Evolutionary conservation across 2,888 invertebrate genomes (phyloP).

Genomic region (Phortica magna): DNA sequence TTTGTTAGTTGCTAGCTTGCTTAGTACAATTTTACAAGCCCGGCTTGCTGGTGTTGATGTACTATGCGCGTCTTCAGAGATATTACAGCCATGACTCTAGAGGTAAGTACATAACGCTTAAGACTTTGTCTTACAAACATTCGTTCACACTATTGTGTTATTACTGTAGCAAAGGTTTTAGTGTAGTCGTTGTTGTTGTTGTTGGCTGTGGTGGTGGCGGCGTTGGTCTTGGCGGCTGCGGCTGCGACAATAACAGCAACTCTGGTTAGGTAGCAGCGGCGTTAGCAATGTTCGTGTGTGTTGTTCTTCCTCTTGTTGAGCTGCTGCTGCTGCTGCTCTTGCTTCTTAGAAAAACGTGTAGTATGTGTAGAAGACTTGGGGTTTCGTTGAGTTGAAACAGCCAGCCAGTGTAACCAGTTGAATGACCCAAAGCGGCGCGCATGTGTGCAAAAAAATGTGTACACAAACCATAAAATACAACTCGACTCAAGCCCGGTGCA

Average conservation of each 20-base stretch:
- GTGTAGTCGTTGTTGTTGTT: constrained; percentile 46
- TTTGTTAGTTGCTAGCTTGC: too few species aligned
- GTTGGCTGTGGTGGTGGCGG: constrained; percentile 38
- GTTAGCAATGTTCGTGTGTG: neutral
- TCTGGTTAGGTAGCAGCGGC: constrained; percentile 23
- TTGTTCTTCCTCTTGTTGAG: constrained; percentile 41
- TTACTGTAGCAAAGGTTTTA: constrained; percentile 58
- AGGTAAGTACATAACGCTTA: neutral
- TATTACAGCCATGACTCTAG: neutral
- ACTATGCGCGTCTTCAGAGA: constrained; percentile 47
- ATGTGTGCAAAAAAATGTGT: constrained; percentile 67
- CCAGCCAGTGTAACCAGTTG: constrained; percentile 59
- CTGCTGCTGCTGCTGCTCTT: constrained; percentile 42
- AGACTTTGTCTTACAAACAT: neutral
- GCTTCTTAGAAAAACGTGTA: constrained; percentile 32
- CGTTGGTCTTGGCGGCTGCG: constrained; percentile 32
- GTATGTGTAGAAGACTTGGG: neutral
- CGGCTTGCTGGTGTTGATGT: constrained; percentile 58
- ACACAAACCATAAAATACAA: constrained; percentile 25
- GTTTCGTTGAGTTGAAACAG: neutral
- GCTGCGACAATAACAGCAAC: constrained; percentile 36
- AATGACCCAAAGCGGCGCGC: constrained; percentile 71
- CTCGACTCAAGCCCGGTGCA: constrained; percentile 21
- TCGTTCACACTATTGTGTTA: neutral
- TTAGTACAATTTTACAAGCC: too few species aligned